A percentile compares a stretch with the other conserved stretches of the same genome.
phyloP scores from a whole-genome alignment of 2,797 vertebrate genomes.

The Coreius guichenoti region DNA sequence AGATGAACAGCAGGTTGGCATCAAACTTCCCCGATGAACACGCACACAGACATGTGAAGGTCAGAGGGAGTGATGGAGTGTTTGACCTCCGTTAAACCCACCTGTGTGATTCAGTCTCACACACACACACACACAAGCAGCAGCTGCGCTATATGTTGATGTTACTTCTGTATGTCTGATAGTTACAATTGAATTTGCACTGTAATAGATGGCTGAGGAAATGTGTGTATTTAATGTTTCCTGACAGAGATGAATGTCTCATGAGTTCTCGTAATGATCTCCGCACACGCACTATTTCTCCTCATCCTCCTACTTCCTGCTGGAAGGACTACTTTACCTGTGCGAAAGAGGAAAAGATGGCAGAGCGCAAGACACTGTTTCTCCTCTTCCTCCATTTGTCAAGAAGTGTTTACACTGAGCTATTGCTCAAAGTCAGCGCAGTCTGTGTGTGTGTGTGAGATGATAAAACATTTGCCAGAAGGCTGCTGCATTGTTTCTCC shows the following conservation, averaged over 20 bases:
- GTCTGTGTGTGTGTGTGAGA: conserved; percentile 6
- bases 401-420: conserved; percentile 46
- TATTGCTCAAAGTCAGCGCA: conserved; percentile 47
- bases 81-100: conserved; percentile 27
- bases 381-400: conserved; percentile 21
- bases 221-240: conserved; percentile 2
- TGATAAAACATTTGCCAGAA: conserved; percentile 59
- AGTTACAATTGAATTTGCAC: not conserved
- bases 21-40: conserved; percentile 28
- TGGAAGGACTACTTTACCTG: conserved; percentile 9
- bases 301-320: conserved; percentile 18
- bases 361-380: conserved; percentile 12
- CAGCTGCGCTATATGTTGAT: not conserved
- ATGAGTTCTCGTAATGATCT: conserved; percentile 11
- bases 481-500: conserved; percentile 52
- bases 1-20: conserved; percentile 60
- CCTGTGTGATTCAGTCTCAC: not conserved
- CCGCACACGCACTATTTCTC: not conserved
- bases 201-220: not conserved
- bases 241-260: conserved; percentile 27
- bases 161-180: not conserved
- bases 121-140: not conserved
- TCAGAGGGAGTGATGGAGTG: conserved; percentile 14
- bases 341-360: not conserved
- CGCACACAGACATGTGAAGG: conserved; percentile 21